Evolutionary conservation across 2,888 invertebrate genomes (phyloP), one percentile per base, ranked within the genome.

Genomic region (Cryptus armator): DNA sequence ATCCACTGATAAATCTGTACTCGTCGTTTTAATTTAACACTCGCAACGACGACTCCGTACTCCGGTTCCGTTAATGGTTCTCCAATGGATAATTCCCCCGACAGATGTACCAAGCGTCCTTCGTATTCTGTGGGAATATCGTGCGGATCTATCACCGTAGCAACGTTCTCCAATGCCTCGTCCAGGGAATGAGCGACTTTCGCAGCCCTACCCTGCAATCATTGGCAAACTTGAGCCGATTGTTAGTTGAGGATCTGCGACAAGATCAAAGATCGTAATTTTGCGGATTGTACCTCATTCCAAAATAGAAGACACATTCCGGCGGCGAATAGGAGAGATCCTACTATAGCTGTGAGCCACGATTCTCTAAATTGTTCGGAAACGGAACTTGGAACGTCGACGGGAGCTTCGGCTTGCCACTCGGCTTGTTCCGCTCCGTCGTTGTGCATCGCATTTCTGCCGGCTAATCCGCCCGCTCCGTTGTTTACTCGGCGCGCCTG

Each of bases 1-100:
- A 98, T 96, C 98, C 98, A 98, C 91, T 98, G 98, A 93, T 97
- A 98, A 98, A 98, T 98, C 93, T 98, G 98, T 0, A 98, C 98
- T 79, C 97, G 94, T 83, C 98, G 95, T 91, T 96, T 97, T 37
- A 99, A 94, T 92, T 98, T 98, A 0, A 98, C 97, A 2, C 98
- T 97, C 89, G 96, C 95, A 1, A 98, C 96, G 85, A 97, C 96
- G 68, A 98, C 96, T 81, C 97, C 97, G 93, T 98, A 98, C 84
- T 97, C 97, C 0, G 97, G 96, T 91, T 98, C 98, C 0, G 97
- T 97, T 80, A 98, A 95, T 6, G 98, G 98, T 91, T 98, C 97
- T 10, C 96, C 95, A 67, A 98, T 95, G 12, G 95, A 94, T 19
- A 98, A 93, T 0, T 96, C 95, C 0, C 98, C 98, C 29, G 95